These are phyloP conservation scores for Tortrix viridana DNA, from an alignment of 2,888 invertebrate genomes.

Conservation along the genomic window DNA sequence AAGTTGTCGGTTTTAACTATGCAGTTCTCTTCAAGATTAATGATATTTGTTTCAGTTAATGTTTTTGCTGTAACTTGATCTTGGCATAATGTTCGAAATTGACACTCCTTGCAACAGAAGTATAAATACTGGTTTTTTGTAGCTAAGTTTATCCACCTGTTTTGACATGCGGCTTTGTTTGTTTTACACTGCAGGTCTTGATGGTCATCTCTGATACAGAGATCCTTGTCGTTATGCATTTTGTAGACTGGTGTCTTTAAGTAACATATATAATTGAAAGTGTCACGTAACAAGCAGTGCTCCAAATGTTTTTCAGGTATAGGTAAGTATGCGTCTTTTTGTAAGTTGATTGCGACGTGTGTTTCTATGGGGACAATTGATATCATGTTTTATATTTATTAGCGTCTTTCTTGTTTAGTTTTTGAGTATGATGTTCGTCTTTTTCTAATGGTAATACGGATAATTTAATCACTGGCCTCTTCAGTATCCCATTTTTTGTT, in stretches of 20 bases:
- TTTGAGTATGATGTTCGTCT: not conserved
- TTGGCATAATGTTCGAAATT: not conserved
- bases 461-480: slow-evolving; percentile 24
- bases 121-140: slow-evolving; percentile 1
- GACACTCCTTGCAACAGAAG: slow-evolving; percentile 1
- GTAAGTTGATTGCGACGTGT: slow-evolving; percentile 7
- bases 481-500: slow-evolving; percentile 31
- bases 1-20: slow-evolving; percentile 9
- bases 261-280: not conserved
- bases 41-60: not conserved
- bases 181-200: not conserved
- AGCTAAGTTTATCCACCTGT: not conserved
- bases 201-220: not conserved
- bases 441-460: slow-evolving; percentile 9
- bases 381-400: not conserved
- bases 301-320: slow-evolving; percentile 8
- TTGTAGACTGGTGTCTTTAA: not conserved
- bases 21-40: slow-evolving; percentile 1
- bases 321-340: not conserved
- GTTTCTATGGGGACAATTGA: slow-evolving; percentile 4
- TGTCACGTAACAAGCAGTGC: slow-evolving; percentile 2
- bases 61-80: not conserved
- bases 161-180: not conserved
- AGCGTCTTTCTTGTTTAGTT: not conserved
- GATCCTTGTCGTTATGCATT: not conserved